Base-by-base conservation (phyloP, 2,888 invertebrate genomes). In the Microchrysa polita region DNA sequence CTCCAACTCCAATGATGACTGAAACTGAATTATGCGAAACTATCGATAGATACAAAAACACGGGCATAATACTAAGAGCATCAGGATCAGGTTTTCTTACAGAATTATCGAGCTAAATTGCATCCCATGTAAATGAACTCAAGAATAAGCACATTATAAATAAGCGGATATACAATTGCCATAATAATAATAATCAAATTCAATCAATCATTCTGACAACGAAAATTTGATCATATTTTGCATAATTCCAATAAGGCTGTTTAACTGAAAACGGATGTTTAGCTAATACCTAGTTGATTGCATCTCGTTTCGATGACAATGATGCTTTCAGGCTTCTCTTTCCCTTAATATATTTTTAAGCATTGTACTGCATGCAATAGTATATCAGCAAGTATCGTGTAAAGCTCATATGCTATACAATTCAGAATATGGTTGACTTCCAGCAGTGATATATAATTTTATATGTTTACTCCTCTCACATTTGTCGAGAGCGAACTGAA, bases 141-240 rank as follows among this genome's bases (percentile, higher is more conserved):
- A n/a, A n/a, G n/a, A 44, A 44, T 44, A 10, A 44, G 1, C 44
- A 44, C 10, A 1, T 10, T 44, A 44, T 1, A 44, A 44, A 44
- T 44, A 44, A 1, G n/a, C 10, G n/a, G n/a, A n/a, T n/a, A n/a
- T n/a, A n/a, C n/a, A n/a, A 16, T 16, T n/a, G n/a, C n/a, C n/a
- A 1, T 18, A 60, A 60, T 16, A 76, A 77, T 76, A 76, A 77
- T 79, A 78, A 78, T 78, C 77, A 77, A 79, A 79, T 78, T 79
- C 75, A 79, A 78, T 77, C 77, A 77, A 77, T 77, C 79, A 78
- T 77, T 78, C 73, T 77, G 76, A 77, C 76, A 77, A 77, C 75
- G 75, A 77, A 77, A n/a, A n/a, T n/a, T 76, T 77, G 77, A 76
- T 75, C 76, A 77, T n/a, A n/a, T 76, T 77, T 77, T 76, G 72